A percentile compares a stretch with the other conserved stretches of the same genome.
These are phyloP conservation scores for Drosophila equinoxialis DNA, from an alignment of 1,140 invertebrate genomes.

Conservation along the genomic window DNA sequence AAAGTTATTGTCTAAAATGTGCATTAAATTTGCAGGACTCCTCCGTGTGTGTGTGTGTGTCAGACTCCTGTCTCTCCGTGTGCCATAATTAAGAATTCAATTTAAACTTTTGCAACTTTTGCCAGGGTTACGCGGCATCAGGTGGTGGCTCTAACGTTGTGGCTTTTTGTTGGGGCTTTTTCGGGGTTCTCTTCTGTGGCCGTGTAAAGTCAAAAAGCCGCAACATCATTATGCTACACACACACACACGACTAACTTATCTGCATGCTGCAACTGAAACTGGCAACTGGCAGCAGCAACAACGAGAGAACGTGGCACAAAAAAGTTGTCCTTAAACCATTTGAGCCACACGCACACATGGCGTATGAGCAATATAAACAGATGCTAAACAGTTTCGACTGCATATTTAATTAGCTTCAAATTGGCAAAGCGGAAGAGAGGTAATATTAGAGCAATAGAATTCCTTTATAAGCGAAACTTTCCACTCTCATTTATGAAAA, in stretches of 20 bases:
- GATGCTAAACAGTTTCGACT: conserved; percentile 11
- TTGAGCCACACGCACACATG: not conserved
- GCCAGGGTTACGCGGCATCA: conserved; percentile 1
- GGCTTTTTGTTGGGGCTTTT: conserved; percentile 34
- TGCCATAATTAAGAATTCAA: conserved; percentile 61
- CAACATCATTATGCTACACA: conserved; percentile 54
- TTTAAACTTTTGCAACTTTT: conserved; percentile 55
- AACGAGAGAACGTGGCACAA: not conserved
- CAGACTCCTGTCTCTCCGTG: conserved; percentile 4
- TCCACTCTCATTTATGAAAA: too few species aligned
- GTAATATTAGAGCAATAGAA: not conserved
- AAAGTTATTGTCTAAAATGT: conserved; percentile 46
- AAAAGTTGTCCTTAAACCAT: conserved; percentile 12
- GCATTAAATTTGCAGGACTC: conserved; percentile 39
- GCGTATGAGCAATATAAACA: conserved; percentile 12
- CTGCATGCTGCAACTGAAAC: conserved; percentile 53
- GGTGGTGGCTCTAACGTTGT: conserved; percentile 36
- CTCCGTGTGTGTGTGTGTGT: conserved; percentile 2
- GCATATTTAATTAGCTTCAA: conserved; percentile 4
- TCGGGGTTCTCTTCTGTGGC: conserved; percentile 26
- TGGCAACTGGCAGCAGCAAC: conserved; percentile 2
- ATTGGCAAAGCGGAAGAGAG: not conserved
- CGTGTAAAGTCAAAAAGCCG: conserved; percentile 59
- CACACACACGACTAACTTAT: conserved; percentile 23
- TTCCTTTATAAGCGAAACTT: too few species aligned